Conservation (phyloP, 2,797 vertebrate genomes). For the Peromyscus melanophrys region DNA sequence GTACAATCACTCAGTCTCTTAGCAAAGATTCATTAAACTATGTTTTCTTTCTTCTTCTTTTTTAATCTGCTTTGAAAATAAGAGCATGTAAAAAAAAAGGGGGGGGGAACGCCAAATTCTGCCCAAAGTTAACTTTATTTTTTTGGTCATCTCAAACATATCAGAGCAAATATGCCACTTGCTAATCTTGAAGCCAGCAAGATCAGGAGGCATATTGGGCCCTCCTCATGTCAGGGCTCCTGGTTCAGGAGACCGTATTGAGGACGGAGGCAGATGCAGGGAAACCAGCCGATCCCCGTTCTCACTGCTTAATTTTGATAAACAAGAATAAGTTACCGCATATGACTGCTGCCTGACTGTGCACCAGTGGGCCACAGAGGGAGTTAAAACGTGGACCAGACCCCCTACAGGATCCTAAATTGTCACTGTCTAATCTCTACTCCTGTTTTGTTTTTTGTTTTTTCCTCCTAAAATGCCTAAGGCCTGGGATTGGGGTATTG, state of each 20-base stretch:
- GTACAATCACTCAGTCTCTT: background rate
- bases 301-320: constrained; percentile 11
- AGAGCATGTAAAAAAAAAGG: constrained; percentile 65
- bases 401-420: background rate
- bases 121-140: constrained; percentile 71
- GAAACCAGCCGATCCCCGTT: background rate
- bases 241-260: background rate
- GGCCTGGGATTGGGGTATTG: accelerated
- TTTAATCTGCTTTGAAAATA: background rate
- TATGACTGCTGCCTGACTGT: background rate
- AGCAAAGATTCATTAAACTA: background rate
- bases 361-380: constrained; percentile 44
- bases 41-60: background rate
- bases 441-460: background rate
- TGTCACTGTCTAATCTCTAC: background rate
- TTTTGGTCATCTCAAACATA: constrained; percentile 70
- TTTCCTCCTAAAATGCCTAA: no score
- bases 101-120: constrained; percentile 47
- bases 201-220: constrained; percentile 72
- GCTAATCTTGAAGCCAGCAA: constrained; percentile 90
- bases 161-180: constrained; percentile 66
- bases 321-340: background rate
- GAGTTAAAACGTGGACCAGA: background rate
- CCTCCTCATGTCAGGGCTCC: background rate
- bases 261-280: no score